phyloP scores from a whole-genome alignment of 2,113 vertebrate genomes.

The Istiophorus platypterus region DNA sequence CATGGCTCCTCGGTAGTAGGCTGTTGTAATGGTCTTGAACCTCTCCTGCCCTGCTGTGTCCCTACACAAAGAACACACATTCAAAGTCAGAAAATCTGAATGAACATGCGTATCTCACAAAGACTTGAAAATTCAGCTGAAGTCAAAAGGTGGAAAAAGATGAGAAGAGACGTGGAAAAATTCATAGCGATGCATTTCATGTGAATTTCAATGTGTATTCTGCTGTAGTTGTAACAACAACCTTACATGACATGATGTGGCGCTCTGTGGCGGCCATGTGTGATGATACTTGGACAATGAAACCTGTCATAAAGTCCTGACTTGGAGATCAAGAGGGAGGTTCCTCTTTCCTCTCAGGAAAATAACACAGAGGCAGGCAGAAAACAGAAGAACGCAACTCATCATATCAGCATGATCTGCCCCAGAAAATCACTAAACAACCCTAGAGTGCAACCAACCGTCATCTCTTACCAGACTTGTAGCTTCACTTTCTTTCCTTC shows the following conservation, averaged over 20 bases:
- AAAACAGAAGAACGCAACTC: not conserved
- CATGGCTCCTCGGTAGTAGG: constrained; percentile 98
- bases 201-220: not conserved
- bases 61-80: constrained; percentile 79
- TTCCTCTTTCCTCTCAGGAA: constrained; percentile 55
- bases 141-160: not conserved
- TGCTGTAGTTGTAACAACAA: not conserved
- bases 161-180: not conserved
- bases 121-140: not conserved
- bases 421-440: constrained; percentile 1
- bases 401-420: not conserved
- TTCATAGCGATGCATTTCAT: not conserved
- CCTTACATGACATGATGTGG: constrained; percentile 16
- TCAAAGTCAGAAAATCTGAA: not conserved
- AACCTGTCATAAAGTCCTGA: constrained; percentile 49
- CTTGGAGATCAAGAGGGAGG: constrained; percentile 47
- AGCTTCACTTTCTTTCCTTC: constrained; percentile 96
- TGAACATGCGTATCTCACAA: not conserved
- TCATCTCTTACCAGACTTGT: constrained; percentile 91
- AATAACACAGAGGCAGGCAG: not conserved
- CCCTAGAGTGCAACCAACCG: not conserved
- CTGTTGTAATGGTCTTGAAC: constrained; percentile 97
- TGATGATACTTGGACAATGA: constrained; percentile 27
- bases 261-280: constrained; percentile 13
- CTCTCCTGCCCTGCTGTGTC: constrained; percentile 96